Conservation (phyloP, 23 tunicate species). For the Halocynthia aurantium region DNA sequence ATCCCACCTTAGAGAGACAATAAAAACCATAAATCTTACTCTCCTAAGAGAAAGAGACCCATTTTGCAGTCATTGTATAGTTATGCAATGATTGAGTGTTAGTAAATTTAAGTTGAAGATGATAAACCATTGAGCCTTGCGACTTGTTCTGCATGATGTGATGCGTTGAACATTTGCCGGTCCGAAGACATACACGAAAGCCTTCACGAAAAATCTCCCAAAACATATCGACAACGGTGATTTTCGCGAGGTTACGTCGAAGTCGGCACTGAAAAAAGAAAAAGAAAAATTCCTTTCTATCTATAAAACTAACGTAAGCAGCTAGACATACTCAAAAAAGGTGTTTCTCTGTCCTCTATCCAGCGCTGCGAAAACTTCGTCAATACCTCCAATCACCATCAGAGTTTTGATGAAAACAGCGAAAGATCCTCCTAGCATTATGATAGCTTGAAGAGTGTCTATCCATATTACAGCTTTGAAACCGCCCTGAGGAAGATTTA, state of each 20-base stretch:
- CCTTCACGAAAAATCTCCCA: neutral
- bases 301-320: no score
- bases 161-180: no score
- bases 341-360: constrained; percentile 19
- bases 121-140: no score
- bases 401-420: constrained; percentile 24
- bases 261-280: neutral
- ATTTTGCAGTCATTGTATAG: no score
- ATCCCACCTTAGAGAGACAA: no score
- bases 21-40: no score
- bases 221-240: neutral
- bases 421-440: constrained; percentile 26
- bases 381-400: constrained; percentile 25
- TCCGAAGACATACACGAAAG: no score
- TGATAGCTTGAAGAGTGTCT: constrained; percentile 16
- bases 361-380: constrained; percentile 26
- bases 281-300: neutral
- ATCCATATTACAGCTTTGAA: constrained; percentile 50
- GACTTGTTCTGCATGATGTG: no score
- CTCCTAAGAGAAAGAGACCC: no score
- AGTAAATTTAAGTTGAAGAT: no score
- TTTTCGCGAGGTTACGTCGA: neutral
- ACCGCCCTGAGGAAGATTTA: constrained; percentile 22
- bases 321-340: neutral
- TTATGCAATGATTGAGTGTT: no score